Evolutionary conservation across 1,140 invertebrate species (phyloP), one percentile per base, ranked within the genome.

Genomic region (Reticulitermes speratus): DNA sequence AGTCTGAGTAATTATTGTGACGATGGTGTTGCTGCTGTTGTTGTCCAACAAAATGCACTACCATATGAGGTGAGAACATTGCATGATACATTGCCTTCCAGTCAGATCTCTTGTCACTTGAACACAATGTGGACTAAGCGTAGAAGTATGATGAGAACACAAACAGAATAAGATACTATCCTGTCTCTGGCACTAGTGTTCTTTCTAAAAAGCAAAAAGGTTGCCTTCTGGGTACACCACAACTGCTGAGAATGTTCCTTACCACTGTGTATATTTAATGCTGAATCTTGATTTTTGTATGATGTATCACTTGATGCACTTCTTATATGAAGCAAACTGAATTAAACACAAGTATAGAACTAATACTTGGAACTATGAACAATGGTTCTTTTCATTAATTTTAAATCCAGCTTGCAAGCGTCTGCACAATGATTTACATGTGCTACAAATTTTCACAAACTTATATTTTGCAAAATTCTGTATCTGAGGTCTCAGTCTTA

Each of bases 41-140:
- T 84, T 32, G 83, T 59, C 48, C 83, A 21, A 84, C 52, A 30
- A 84, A 55, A 45, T 84, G 48, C 48, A 52, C 52, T 32, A 84
- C 44, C 83, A 84, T 52, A 55, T 30, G 83, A 52, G 83, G 48
- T 52, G 83, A 84, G 52, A 84, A 84, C 83, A 84, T 84, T 84
- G 83, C 83, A 84, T 84, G 48, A 84, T 84, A 84, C 83, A 84
- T 84, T 32, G 83, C 83, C 83, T 52, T 52, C 48, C 45, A 84
- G 30, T 52, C 83, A 52, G n/a, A 19, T 84, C 83, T 84, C 23
- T 84, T 59, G 1, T 52, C 30, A 52, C n/a, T 7, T 84, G 83
- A 84, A 84, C 83, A 84, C 83, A 84, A 84, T 84, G 83, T 48
- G 44, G 59, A 12, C 1, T 30, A 75, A 75, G 65, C 16, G n/a